These are phyloP conservation scores for Onthophagus sagittarius DNA, from an alignment of 2,888 invertebrate genomes.

Conservation along the genomic window DNA sequence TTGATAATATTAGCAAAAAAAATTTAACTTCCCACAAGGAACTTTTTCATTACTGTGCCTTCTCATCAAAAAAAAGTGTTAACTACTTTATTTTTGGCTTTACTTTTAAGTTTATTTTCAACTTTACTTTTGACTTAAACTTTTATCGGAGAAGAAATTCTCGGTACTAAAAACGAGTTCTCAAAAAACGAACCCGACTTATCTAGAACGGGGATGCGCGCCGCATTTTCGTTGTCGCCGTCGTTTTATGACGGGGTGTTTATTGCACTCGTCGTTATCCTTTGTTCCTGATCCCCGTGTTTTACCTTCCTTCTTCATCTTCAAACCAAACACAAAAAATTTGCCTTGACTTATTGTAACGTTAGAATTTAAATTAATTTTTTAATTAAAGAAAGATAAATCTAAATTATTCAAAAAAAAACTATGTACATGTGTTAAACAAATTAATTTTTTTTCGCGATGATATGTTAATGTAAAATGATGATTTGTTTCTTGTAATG, in stretches of 20 bases:
- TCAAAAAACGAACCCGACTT: neutral
- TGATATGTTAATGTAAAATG: too few species aligned
- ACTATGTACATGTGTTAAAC: too few species aligned
- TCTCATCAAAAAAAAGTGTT: too few species aligned
- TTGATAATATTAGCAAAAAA: too few species aligned
- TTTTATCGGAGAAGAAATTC: neutral
- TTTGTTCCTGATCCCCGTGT: neutral
- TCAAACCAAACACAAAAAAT: neutral
- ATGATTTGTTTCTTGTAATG: too few species aligned
- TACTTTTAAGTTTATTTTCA: too few species aligned
- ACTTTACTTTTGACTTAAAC: neutral
- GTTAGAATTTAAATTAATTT: neutral
- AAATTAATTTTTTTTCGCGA: too few species aligned
- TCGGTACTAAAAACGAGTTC: neutral
- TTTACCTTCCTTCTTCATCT: neutral
- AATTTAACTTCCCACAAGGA: too few species aligned
- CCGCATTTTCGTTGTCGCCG: neutral
- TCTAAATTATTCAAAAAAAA: too few species aligned
- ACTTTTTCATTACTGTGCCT: too few species aligned
- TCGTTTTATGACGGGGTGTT: neutral
- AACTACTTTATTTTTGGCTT: too few species aligned
- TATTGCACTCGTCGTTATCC: neutral
- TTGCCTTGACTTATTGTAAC: neutral
- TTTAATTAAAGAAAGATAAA: too few species aligned
- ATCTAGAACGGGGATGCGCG: neutral